These are phyloP conservation scores for Clinocottus analis DNA, from an alignment of 2,113 vertebrate species.

Conservation along the genomic window DNA sequence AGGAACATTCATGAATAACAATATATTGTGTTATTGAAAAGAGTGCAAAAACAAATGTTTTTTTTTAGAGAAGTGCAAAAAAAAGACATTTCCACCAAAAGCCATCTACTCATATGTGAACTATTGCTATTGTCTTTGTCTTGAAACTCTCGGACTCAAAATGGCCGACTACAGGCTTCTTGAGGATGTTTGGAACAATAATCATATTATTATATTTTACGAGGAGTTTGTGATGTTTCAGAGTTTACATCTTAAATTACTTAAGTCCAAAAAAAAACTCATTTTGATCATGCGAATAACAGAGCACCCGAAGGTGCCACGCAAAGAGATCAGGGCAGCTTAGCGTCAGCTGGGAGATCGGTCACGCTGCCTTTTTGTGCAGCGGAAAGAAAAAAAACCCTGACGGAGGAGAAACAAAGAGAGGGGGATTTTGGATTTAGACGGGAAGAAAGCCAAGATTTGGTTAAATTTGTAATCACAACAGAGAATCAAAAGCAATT, in stretches of 20 bases:
- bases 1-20: constrained; percentile 33
- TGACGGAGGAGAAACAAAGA: constrained; percentile 38
- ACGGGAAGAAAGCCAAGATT: constrained; percentile 44
- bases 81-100: no score
- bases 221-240: background rate
- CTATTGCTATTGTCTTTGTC: constrained; percentile 47
- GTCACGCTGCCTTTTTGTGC: constrained; percentile 53
- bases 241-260: constrained; percentile 46
- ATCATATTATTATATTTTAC: no score
- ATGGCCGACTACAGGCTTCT: constrained; percentile 23
- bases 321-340: constrained; percentile 48
- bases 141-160: constrained; percentile 21
- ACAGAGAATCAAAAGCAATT: constrained; percentile 39
- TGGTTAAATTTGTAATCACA: constrained; percentile 49
- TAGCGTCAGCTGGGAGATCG: constrained; percentile 41
- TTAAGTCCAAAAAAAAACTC: constrained; percentile 27
- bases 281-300: constrained; percentile 38
- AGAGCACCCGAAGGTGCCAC: constrained; percentile 51
- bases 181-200: no score
- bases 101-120: no score
- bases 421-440: constrained; percentile 52
- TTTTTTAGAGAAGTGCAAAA: no score
- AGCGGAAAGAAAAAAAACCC: constrained; percentile 43
- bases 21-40: constrained; percentile 1
- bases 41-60: no score